A percentile compares a stretch with the other conserved stretches of the same genome.
Evolutionary conservation across 2,888 invertebrate species (phyloP).

Genomic region (Heliconius ismenius): DNA sequence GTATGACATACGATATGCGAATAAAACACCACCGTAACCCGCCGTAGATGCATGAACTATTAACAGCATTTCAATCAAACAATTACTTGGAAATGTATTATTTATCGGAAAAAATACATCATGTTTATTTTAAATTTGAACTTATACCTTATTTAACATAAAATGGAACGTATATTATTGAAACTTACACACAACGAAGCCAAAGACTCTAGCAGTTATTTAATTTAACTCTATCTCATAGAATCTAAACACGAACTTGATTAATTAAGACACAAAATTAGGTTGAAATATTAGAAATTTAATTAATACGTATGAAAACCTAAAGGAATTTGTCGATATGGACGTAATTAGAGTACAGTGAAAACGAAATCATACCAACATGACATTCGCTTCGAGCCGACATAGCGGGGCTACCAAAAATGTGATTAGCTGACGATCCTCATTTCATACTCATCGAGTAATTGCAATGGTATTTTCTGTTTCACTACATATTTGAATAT

Average conservation of each 20-base stretch:
- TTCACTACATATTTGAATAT: not conserved
- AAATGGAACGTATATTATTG: not conserved
- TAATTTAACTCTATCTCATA: not conserved
- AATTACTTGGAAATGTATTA: not conserved
- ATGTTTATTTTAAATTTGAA: not conserved
- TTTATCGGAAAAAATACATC: not conserved
- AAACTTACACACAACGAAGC: not conserved
- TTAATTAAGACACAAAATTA: not conserved
- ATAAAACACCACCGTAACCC: not conserved
- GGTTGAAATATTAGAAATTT: not conserved
- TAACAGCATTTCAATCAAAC: not conserved
- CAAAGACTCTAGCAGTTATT: not conserved
- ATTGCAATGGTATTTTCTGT: not conserved
- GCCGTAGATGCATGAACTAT: not conserved
- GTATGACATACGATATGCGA: not conserved
- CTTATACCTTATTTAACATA: not conserved
- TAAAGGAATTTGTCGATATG: not conserved
- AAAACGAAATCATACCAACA: constrained; percentile 4
- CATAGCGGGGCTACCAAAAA: constrained; percentile 11
- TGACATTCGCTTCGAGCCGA: not conserved
- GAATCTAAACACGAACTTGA: not conserved
- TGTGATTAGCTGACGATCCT: constrained; percentile 3
- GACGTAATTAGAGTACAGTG: constrained; percentile 1
- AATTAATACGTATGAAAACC: constrained; percentile 4
- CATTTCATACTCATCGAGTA: not conserved